Conservation (phyloP, 1,140 invertebrate species). For the Meloidogyne hapla region DNA sequence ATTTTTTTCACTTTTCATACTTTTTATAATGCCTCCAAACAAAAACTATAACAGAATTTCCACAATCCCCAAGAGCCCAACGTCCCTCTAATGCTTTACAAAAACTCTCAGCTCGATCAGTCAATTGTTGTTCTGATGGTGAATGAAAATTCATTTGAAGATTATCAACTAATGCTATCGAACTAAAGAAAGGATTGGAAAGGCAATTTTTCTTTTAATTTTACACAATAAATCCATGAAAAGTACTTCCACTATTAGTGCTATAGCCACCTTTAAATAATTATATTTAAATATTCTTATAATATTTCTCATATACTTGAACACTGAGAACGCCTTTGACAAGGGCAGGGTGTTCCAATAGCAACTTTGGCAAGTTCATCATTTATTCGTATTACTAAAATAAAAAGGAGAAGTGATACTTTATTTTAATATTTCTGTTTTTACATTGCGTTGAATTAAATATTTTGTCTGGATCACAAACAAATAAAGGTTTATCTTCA, state of each 20-base stretch:
- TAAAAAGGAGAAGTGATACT: constrained; percentile 19
- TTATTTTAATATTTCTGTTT: neutral
- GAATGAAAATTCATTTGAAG: constrained; percentile 64
- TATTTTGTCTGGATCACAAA: constrained; percentile 63
- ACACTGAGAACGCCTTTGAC: constrained; percentile 62
- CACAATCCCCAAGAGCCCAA: constrained; percentile 63
- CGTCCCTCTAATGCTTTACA: constrained; percentile 59
- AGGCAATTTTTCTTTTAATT: neutral
- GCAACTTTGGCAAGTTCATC: constrained; percentile 55
- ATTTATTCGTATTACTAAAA: constrained; percentile 56
- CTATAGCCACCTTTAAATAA: constrained; percentile 15
- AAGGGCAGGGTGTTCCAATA: constrained; percentile 59
- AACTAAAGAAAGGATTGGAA: neutral
- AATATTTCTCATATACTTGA: constrained; percentile 40
- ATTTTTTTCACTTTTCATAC: neutral
- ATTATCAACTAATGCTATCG: constrained; percentile 61
- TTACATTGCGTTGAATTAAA: constrained; percentile 61
- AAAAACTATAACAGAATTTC: constrained; percentile 63
- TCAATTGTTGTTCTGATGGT: constrained; percentile 63
- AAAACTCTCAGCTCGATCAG: constrained; percentile 60
- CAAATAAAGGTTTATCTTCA: constrained; percentile 49
- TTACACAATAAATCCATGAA: constrained; percentile 62
- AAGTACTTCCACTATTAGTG: constrained; percentile 34
- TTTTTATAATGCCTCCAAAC: constrained; percentile 64
- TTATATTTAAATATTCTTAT: neutral